These are phyloP conservation scores for Tolypeutes matacus DNA, from an alignment of 2,797 vertebrate genomes.

Conservation along the genomic window DNA sequence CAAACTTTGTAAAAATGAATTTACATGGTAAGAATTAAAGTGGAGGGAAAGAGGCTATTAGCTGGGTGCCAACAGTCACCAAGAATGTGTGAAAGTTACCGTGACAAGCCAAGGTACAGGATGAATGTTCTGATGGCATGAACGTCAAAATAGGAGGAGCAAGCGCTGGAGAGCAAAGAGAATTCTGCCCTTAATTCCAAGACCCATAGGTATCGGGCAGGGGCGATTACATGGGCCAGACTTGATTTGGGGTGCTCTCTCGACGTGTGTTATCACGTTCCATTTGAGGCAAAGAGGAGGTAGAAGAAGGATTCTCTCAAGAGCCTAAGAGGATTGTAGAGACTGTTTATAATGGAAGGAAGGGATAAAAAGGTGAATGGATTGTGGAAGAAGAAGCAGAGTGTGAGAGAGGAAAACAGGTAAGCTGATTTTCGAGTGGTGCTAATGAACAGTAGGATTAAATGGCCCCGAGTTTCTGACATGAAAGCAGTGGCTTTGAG, in stretches of 20 bases:
- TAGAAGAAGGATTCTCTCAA: neutral
- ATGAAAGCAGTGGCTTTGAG: neutral
- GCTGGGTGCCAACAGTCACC: neutral
- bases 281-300: neutral
- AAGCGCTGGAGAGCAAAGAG: neutral
- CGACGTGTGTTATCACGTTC: neutral
- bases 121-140: neutral
- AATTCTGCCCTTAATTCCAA: neutral
- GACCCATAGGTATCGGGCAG: accelerated
- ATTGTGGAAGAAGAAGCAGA: neutral
- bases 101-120: neutral
- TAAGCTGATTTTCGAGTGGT: neutral
- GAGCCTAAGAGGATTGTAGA: neutral
- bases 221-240: neutral
- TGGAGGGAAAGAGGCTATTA: neutral
- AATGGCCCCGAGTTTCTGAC: neutral
- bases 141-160: neutral
- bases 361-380: neutral
- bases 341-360: neutral
- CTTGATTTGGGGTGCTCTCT: neutral
- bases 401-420: neutral
- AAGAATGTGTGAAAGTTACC: neutral
- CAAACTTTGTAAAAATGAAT: neutral
- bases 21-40: neutral
- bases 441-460: neutral